These are phyloP conservation scores for Trigoniulus corallinus DNA, from an alignment of 1,140 invertebrate species.

Conservation along the genomic window DNA sequence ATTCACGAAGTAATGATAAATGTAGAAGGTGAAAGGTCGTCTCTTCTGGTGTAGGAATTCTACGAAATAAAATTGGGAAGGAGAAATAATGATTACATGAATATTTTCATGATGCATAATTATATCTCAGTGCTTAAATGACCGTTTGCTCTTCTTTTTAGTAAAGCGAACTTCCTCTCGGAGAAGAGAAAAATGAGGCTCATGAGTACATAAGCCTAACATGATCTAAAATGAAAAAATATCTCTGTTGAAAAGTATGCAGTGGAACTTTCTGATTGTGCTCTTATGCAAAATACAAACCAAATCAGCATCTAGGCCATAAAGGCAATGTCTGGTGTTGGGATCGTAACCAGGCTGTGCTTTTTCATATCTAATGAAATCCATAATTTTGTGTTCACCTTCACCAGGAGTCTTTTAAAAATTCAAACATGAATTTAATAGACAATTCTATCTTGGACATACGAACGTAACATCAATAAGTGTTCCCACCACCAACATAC, in stretches of 20 bases:
- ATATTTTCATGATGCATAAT: background rate
- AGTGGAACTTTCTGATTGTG: slow-evolving; percentile 1
- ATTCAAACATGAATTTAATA: too few relatives aligned
- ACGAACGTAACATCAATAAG: background rate
- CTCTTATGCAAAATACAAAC: too few relatives aligned
- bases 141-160: background rate
- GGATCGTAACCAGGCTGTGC: slow-evolving; percentile 64
- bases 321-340: slow-evolving; percentile 83
- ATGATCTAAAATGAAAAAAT: slow-evolving; percentile 43
- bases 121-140: background rate
- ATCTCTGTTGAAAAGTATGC: background rate
- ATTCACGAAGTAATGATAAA: slow-evolving; percentile 77
- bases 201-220: slow-evolving; percentile 80
- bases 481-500: slow-evolving; percentile 25
- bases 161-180: slow-evolving; percentile 57
- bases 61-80: slow-evolving; percentile 11
- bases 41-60: slow-evolving; percentile 50
- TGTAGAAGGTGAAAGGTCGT: slow-evolving; percentile 87
- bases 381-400: slow-evolving; percentile 98
- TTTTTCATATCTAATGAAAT: slow-evolving; percentile 78
- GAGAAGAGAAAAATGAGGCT: slow-evolving; percentile 80
- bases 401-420: slow-evolving; percentile 67
- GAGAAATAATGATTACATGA: background rate
- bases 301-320: slow-evolving; percentile 90
- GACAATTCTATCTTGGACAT: too few relatives aligned